phyloP scores from a whole-genome alignment of 1,140 invertebrate genomes.

The Achatina immaculata region DNA sequence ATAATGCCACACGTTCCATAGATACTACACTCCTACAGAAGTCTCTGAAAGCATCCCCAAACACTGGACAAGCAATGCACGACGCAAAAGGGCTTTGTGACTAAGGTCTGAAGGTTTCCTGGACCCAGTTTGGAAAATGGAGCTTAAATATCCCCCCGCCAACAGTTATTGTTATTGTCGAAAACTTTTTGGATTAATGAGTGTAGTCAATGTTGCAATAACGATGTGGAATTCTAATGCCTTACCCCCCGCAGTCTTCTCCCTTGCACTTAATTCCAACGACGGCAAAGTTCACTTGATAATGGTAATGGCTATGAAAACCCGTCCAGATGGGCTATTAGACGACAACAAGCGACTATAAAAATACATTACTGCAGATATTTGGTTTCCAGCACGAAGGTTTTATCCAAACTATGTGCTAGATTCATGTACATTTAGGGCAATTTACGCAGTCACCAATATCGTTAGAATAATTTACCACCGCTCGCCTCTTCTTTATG shows the following conservation, averaged over 20 bases:
- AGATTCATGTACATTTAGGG: conserved; percentile 6
- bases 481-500: background rate
- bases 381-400: background rate
- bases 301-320: background rate
- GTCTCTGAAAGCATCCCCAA: no score
- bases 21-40: no score
- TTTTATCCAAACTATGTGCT: background rate
- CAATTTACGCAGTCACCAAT: background rate
- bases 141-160: no score
- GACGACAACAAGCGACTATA: conserved; percentile 1
- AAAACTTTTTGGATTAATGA: background rate
- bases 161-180: conserved; percentile 22
- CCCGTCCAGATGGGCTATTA: conserved; percentile 8
- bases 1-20: no score
- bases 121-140: no score
- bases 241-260: background rate
- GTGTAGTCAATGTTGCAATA: background rate
- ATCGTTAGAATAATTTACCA: background rate
- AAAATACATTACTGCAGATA: background rate
- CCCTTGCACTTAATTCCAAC: background rate
- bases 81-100: no score
- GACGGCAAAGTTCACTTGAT: background rate
- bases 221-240: conserved; percentile 1
- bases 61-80: no score
- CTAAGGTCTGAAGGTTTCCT: no score